These are phyloP conservation scores for Hydropsyche tenuis DNA, from an alignment of 1,140 invertebrate genomes.

Conservation along the genomic window DNA sequence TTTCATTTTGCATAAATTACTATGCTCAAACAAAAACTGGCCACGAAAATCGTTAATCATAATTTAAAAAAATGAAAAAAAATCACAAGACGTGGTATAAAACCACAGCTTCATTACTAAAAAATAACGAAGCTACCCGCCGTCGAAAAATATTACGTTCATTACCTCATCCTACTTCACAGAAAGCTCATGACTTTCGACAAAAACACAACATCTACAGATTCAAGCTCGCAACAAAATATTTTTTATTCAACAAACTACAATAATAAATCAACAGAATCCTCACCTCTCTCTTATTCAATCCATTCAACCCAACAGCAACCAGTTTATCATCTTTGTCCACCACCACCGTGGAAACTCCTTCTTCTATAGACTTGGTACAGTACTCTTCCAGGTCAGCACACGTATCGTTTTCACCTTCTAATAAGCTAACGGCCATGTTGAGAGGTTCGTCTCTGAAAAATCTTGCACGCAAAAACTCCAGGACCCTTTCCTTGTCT, in stretches of 20 bases:
- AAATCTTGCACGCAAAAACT: conserved; percentile 68
- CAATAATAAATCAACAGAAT: not conserved
- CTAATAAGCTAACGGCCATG: conserved; percentile 66
- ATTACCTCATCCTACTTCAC: not conserved
- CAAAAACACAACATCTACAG: too few species aligned
- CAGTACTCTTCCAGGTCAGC: conserved; percentile 71
- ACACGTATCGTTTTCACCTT: conserved; percentile 69
- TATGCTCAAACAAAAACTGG: too few species aligned
- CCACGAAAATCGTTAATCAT: too few species aligned
- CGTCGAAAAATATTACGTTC: too few species aligned
- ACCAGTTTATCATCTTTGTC: conserved; percentile 66
- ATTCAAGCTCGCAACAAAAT: too few species aligned
- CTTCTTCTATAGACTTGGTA: conserved; percentile 64
- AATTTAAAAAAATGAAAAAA: too few species aligned
- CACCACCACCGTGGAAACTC: conserved; percentile 69
- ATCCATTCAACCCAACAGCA: conserved; percentile 20
- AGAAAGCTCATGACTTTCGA: too few species aligned
- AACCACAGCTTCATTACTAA: too few species aligned
- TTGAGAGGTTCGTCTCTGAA: conserved; percentile 78
- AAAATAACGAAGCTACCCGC: too few species aligned
- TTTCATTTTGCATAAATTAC: too few species aligned
- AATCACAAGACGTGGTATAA: too few species aligned
- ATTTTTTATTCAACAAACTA: too few species aligned
- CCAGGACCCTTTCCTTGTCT: conserved; percentile 63
- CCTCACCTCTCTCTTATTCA: conserved; percentile 20